Evolutionary conservation across 2,888 invertebrate genomes (phyloP).

Genomic region (Pasiphila rectangulata): DNA sequence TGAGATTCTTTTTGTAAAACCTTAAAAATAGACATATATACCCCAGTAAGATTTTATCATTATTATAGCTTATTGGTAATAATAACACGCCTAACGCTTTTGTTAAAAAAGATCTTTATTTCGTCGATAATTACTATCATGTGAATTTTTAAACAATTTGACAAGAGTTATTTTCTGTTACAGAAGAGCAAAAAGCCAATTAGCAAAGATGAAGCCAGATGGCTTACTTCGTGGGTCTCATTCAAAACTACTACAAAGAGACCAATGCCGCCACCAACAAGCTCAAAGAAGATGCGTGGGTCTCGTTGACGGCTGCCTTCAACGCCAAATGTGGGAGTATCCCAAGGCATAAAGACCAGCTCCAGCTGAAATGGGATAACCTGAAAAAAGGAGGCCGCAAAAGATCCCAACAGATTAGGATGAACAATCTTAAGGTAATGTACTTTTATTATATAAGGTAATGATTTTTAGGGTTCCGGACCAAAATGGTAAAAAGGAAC

Average conservation of each 20-base stretch:
- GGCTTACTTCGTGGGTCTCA: conserved; percentile 6
- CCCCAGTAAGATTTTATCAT: background rate
- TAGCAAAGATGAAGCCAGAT: conserved; percentile 3
- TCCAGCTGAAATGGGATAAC: conserved; percentile 8
- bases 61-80: background rate
- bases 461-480: too few species aligned
- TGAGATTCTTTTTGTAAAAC: background rate
- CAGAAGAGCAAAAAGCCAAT: conserved; percentile 7
- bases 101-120: background rate
- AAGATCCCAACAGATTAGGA: background rate
- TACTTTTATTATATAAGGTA: background rate
- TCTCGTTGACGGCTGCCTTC: conserved; percentile 18
- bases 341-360: conserved; percentile 12
- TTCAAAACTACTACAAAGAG: conserved; percentile 1
- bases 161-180: conserved; percentile 1
- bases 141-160: background rate
- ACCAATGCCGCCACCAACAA: conserved; percentile 28
- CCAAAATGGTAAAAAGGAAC: background rate
- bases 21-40: background rate
- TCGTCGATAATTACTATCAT: background rate
- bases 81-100: background rate
- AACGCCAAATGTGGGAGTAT: conserved; percentile 6
- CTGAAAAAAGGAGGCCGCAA: conserved; percentile 5
- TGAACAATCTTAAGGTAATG: background rate
- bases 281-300: conserved; percentile 30